A percentile compares a stretch with the other conserved stretches of the same genome.
These are phyloP conservation scores for Allochrocebus solatus DNA, from an alignment of 2,797 vertebrate genomes.

Conservation along the genomic window DNA sequence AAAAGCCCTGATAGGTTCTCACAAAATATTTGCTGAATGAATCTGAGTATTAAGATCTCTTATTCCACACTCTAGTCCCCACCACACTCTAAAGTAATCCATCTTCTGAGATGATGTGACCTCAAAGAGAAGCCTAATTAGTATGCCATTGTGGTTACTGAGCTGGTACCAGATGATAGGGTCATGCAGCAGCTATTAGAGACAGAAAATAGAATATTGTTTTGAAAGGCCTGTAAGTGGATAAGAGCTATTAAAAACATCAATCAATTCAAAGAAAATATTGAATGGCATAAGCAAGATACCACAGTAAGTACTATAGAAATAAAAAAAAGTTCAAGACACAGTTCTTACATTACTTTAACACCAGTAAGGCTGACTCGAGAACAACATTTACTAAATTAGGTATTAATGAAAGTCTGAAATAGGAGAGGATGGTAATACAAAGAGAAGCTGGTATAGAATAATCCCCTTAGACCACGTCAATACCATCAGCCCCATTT, in stretches of 20 bases:
- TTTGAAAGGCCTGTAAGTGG: slow-evolving; percentile 63
- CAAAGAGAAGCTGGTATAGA: slow-evolving; percentile 18
- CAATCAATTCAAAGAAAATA: slow-evolving; percentile 67
- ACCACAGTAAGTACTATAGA: slow-evolving; percentile 10
- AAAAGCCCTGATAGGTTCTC: slow-evolving; percentile 3
- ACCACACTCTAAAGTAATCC: slow-evolving; percentile 50
- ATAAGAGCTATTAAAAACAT: slow-evolving; percentile 70
- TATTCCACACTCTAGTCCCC: slow-evolving; percentile 19
- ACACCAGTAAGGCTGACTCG: slow-evolving; percentile 12
- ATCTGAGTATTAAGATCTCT: slow-evolving; percentile 53
- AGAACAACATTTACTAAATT: slow-evolving; percentile 47
- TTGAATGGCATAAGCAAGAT: slow-evolving; percentile 49
- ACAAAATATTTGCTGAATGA: slow-evolving; percentile 52
- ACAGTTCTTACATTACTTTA: slow-evolving; percentile 14
- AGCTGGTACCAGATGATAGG: slow-evolving; percentile 64
- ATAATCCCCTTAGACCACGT: background rate
- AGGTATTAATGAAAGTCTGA: slow-evolving; percentile 34
- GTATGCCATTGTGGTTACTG: slow-evolving; percentile 61
- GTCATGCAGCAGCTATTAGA: slow-evolving; percentile 60
- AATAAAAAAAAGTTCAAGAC: slow-evolving; percentile 42
- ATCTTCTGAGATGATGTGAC: slow-evolving; percentile 61
- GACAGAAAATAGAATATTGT: slow-evolving; percentile 67
- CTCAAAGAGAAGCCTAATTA: slow-evolving; percentile 69
- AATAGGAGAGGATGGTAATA: background rate
- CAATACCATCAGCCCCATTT: background rate